These are phyloP conservation scores for Neogobius melanostomus DNA, from an alignment of 2,113 vertebrate species.

Conservation along the genomic window DNA sequence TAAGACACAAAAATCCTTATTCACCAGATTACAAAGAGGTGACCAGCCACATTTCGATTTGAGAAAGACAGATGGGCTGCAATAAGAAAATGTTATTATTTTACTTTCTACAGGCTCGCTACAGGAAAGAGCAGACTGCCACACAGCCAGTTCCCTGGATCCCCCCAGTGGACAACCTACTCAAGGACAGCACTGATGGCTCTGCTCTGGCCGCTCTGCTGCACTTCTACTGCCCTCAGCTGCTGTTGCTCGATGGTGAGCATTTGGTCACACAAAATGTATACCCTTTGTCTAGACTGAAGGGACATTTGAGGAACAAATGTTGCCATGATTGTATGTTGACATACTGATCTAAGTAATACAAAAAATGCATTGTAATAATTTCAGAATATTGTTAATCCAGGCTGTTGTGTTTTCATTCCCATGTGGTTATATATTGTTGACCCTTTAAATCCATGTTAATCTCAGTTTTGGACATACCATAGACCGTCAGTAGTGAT, in stretches of 20 bases:
- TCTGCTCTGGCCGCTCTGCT: conserved; percentile 89
- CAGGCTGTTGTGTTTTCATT: no score
- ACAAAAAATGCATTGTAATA: no score
- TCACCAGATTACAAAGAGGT: not conserved
- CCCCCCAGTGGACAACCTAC: conserved; percentile 90
- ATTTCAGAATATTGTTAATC: no score
- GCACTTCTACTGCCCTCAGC: conserved; percentile 94
- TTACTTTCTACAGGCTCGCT: conserved; percentile 82
- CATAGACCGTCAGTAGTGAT: no score
- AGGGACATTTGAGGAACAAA: no score
- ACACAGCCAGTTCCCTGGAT: conserved; percentile 88
- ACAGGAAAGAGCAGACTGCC: conserved; percentile 89
- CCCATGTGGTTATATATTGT: no score
- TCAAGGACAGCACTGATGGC: conserved; percentile 93
- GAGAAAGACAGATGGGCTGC: not conserved
- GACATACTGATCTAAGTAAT: no score
- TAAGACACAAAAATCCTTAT: not conserved
- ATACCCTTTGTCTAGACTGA: not conserved
- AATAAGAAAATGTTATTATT: not conserved
- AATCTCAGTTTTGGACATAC: no score
- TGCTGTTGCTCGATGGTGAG: conserved; percentile 85
- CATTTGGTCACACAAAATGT: not conserved
- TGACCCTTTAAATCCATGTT: no score
- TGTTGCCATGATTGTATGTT: no score
- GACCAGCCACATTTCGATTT: not conserved